Conservation (phyloP, 2,113 vertebrate genomes). For the Poecile atricapillus region DNA sequence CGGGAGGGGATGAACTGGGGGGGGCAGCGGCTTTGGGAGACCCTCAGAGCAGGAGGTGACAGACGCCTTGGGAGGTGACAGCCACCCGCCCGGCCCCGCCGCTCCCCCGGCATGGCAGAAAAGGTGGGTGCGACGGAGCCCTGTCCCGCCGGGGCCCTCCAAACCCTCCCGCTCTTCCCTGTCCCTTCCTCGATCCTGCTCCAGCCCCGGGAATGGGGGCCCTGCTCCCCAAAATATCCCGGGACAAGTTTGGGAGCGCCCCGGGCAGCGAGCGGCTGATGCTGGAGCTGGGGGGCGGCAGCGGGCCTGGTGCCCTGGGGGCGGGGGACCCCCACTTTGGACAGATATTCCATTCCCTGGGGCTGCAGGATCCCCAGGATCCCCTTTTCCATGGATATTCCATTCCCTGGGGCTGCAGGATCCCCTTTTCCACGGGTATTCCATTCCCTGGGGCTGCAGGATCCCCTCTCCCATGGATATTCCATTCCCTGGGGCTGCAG, state of each 20-base stretch:
- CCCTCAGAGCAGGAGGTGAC: neutral
- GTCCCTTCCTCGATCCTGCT: neutral
- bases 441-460: neutral
- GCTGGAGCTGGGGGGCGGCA: neutral
- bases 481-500: neutral
- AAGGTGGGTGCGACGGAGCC: neutral
- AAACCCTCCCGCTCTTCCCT: neutral
- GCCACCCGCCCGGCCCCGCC: neutral
- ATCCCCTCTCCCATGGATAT: neutral
- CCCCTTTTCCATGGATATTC: neutral
- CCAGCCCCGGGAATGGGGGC: fast-evolving
- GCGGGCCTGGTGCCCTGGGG: neutral
- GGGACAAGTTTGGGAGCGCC: neutral
- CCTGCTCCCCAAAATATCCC: neutral
- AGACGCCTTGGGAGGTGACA: neutral
- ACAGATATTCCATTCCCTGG: neutral
- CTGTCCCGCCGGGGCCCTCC: neutral
- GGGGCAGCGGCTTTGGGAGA: fast-evolving
- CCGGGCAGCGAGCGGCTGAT: fast-evolving
- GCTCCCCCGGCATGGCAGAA: neutral
- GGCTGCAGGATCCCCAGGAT: neutral
- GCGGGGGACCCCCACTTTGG: neutral
- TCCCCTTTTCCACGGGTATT: neutral
- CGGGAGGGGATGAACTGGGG: fast-evolving
- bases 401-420: neutral